phyloP scores from a whole-genome alignment of 2,113 vertebrate genomes.

The Theropithecus gelada region DNA sequence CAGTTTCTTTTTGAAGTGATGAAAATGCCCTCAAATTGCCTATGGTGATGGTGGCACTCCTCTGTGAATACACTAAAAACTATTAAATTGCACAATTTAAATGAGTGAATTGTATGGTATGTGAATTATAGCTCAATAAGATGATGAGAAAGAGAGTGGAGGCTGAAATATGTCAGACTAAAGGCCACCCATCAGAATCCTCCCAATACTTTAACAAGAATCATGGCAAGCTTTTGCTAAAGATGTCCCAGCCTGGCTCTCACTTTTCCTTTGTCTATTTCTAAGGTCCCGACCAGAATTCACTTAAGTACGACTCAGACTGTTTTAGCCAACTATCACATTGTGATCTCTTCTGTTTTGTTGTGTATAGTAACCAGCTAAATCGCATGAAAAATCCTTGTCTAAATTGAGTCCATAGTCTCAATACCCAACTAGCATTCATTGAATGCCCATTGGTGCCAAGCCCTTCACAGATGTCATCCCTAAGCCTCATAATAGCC shows the following conservation, averaged over 20 bases:
- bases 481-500: background rate
- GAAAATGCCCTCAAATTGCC: background rate
- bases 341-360: background rate
- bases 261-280: background rate
- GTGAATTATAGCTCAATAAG: background rate
- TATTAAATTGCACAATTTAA: background rate
- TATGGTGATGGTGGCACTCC: background rate
- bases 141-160: background rate
- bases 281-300: background rate
- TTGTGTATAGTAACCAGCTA: background rate
- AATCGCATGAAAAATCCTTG: background rate
- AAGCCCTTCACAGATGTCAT: background rate
- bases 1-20: background rate
- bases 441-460: background rate
- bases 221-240: background rate
- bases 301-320: background rate
- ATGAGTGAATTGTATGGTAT: background rate
- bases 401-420: background rate
- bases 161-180: background rate
- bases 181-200: background rate
- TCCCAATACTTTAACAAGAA: background rate
- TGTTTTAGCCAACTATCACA: background rate
- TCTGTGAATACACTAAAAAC: background rate
- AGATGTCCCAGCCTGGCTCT: background rate
- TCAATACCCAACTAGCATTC: background rate